phyloP scores from a whole-genome alignment of 2,888 invertebrate species.

The Elegia similella region DNA sequence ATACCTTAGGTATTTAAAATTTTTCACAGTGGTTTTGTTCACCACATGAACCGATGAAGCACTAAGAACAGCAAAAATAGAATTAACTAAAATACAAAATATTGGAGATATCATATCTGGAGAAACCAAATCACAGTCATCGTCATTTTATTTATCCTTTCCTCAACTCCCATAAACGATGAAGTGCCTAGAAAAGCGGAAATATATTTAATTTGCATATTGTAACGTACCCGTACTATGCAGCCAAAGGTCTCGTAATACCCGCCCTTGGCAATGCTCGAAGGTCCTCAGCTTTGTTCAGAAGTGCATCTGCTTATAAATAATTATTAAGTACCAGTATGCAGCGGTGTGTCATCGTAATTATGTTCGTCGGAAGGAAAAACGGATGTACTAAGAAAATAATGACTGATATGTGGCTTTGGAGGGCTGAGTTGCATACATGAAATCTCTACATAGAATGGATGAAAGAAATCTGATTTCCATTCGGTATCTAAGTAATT shows the following conservation, averaged over 20 bases:
- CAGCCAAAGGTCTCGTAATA: slow-evolving; percentile 25
- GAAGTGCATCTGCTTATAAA: slow-evolving; percentile 38
- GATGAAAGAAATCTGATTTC: no score
- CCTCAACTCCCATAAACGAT: slow-evolving; percentile 14
- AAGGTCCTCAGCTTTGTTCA: slow-evolving; percentile 45
- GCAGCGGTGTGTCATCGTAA: slow-evolving; percentile 38
- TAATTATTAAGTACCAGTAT: slow-evolving; percentile 38
- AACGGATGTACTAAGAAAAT: slow-evolving; percentile 14
- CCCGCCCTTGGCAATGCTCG: slow-evolving; percentile 43
- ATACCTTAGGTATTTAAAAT: no score
- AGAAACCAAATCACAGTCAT: background rate
- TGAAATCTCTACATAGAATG: no score
- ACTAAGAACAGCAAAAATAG: no score
- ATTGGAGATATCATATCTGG: no score
- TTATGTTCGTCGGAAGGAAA: slow-evolving; percentile 33
- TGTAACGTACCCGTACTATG: slow-evolving; percentile 26
- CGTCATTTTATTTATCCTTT: background rate
- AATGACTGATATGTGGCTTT: slow-evolving; percentile 1
- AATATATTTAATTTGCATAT: slow-evolving; percentile 52
- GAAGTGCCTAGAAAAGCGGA: slow-evolving; percentile 35
- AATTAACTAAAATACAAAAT: no score
- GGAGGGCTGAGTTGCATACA: no score
- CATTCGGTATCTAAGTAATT: no score
- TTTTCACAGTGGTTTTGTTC: no score
- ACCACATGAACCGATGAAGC: no score